Evolutionary conservation across 37 sponge, comb jelly and placozoan genomes (phyloP).

Genomic region (Axinella damicornis): DNA sequence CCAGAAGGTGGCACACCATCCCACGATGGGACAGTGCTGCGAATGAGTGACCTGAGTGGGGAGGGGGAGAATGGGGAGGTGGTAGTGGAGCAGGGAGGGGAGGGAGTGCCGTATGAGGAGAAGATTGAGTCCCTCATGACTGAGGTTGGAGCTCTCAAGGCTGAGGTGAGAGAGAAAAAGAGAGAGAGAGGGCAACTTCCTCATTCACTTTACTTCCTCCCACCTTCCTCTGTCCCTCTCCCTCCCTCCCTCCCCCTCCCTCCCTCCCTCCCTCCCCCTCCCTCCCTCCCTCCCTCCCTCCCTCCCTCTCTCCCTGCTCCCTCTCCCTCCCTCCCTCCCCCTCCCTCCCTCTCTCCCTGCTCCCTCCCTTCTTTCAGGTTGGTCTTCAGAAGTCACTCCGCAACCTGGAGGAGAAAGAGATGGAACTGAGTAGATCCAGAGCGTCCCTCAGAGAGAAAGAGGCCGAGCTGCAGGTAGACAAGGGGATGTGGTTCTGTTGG

Average conservation of each 20-base stretch:
- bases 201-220: no score
- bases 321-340: not conserved
- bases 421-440: slow-evolving; percentile 31
- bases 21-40: slow-evolving; percentile 49
- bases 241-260: no score
- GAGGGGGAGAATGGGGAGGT: slow-evolving; percentile 19
- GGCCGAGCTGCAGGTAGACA: slow-evolving; percentile 49
- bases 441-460: slow-evolving; percentile 53
- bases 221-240: no score
- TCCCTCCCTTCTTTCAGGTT: slow-evolving; percentile 19
- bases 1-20: not conserved
- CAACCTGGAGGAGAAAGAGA: slow-evolving; percentile 29
- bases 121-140: slow-evolving; percentile 49
- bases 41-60: slow-evolving; percentile 68
- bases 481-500: no score
- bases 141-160: slow-evolving; percentile 70
- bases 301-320: not conserved
- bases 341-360: not conserved
- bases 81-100: slow-evolving; percentile 7
- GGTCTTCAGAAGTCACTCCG: slow-evolving; percentile 50
- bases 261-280: no score
- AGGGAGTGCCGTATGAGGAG: not conserved
- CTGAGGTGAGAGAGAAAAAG: slow-evolving; percentile 47
- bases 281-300: not conserved
- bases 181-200: no score